These are phyloP conservation scores for Psephotus haematonotus DNA, from an alignment of 2,113 vertebrate genomes.

Conservation along the genomic window DNA sequence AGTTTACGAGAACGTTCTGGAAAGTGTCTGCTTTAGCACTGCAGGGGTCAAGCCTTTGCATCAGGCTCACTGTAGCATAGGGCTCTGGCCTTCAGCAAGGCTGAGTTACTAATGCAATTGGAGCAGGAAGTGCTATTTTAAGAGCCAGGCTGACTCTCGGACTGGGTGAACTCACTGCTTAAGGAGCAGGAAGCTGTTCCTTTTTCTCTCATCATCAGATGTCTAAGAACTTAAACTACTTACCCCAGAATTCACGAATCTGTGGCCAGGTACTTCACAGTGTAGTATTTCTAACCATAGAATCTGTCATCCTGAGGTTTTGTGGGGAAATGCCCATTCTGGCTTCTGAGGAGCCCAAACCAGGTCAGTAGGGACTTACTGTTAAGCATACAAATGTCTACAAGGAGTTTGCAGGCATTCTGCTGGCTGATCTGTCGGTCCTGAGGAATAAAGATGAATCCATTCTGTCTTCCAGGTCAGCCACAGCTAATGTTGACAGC, in stretches of 20 bases:
- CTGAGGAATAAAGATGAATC: background rate
- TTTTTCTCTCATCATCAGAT: background rate
- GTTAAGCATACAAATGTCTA: rapidly evolving
- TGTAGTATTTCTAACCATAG: background rate
- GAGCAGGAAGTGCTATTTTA: background rate
- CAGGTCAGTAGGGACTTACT: background rate
- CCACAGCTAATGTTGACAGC: slow-evolving; percentile 98
- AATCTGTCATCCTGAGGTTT: background rate
- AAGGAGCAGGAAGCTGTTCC: background rate
- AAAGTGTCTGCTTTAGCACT: background rate
- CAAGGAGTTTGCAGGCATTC: rapidly evolving
- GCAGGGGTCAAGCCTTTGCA: background rate
- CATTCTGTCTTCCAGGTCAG: slow-evolving; percentile 79
- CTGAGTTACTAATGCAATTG: no score
- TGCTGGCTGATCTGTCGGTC: rapidly evolving
- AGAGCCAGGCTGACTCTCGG: background rate
- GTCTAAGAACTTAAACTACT: background rate
- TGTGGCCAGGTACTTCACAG: background rate
- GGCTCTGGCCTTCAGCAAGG: background rate
- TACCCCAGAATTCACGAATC: background rate
- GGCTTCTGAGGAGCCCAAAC: background rate
- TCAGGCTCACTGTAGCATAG: background rate
- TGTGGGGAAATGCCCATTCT: background rate
- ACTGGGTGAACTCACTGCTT: background rate
- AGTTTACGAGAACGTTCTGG: background rate